Evolutionary conservation across 2,888 invertebrate genomes (phyloP), one percentile per base, ranked within the genome.

Genomic region (Plebejus melissa): DNA sequence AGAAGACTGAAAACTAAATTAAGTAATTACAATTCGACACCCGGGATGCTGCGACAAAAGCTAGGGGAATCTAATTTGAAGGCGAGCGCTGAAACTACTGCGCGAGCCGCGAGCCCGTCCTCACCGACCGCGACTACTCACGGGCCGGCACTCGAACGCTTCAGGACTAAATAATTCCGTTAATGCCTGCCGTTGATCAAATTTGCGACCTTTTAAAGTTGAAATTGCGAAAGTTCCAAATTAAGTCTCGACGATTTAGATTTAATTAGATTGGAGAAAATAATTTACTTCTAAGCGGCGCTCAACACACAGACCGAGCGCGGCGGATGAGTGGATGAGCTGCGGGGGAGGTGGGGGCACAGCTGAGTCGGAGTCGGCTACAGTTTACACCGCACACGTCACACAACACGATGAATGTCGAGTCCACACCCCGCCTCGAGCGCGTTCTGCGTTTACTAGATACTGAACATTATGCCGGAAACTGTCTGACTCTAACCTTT

Each of bases 161-260:
- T 32, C 32, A 16, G 13, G 4, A 13, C 60, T 60, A 60, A 60
- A 65, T 65, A 65, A 65, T 65, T 16, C 65, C 65, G 32, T 65
- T 65, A 36, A 32, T 65, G 65, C 13, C 32, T 4, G 65, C 32
- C 65, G 5, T 65, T 65, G 65, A 65, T 65, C 65, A 65, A 65
- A 65, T 65, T 65, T 65, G 65, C 65, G 65, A 65, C 65, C 65
- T 32, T 65, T 65, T 65, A 65, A 65, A 65, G 65, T 65, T 65
- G 65, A 5, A 65, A 65, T 65, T 65, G 65, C 65, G 65, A 65
- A 65, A 65, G 65, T 65, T 65, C 32, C 65, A 65, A 65, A 65
- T 36, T 32, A 65, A 65, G 32, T 36, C 65, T 16, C 5, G 65
- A 28, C 13, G 65, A 32, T 65, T 65, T 65, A 36, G 65, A 65